phyloP scores from a whole-genome alignment of 2,113 vertebrate genomes.

The Aldabrachelys gigantea region DNA sequence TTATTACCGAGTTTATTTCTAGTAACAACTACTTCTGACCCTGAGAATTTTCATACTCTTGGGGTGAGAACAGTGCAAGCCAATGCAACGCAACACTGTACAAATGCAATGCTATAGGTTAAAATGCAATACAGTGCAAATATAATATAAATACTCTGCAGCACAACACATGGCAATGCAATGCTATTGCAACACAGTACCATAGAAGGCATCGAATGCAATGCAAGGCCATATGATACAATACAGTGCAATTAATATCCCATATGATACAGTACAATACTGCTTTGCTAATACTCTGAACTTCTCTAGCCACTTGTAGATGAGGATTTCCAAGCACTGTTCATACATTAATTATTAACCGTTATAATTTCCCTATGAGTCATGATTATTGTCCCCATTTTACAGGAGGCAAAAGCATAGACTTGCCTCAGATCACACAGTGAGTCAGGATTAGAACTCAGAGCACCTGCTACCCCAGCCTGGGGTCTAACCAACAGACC shows the following conservation, averaged over 20 bases:
- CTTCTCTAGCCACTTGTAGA: not conserved
- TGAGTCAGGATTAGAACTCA: not conserved
- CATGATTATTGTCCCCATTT: not conserved
- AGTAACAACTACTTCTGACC: not conserved
- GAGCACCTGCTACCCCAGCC: not conserved
- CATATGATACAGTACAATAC: not conserved
- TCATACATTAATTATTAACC: not conserved
- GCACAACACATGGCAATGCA: accelerated
- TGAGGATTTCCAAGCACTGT: not conserved
- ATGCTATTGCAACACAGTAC: not conserved
- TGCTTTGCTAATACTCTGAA: not conserved
- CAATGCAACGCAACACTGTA: not conserved
- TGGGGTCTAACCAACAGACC: not conserved
- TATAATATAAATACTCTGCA: accelerated
- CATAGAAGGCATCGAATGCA: not conserved
- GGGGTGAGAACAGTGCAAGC: not conserved
- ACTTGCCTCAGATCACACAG: not conserved
- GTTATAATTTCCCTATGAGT: not conserved
- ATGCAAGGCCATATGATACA: not conserved
- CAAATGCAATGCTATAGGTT: accelerated
- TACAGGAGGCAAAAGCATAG: not conserved
- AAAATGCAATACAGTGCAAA: accelerated
- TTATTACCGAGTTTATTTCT: not conserved
- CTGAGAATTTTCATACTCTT: not conserved
- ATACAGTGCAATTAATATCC: not conserved